Percentiles rank a stretch among this genome's conserved stretches.
Conservation (phyloP, 2,113 vertebrate species). For the Albula glossodonta region DNA sequence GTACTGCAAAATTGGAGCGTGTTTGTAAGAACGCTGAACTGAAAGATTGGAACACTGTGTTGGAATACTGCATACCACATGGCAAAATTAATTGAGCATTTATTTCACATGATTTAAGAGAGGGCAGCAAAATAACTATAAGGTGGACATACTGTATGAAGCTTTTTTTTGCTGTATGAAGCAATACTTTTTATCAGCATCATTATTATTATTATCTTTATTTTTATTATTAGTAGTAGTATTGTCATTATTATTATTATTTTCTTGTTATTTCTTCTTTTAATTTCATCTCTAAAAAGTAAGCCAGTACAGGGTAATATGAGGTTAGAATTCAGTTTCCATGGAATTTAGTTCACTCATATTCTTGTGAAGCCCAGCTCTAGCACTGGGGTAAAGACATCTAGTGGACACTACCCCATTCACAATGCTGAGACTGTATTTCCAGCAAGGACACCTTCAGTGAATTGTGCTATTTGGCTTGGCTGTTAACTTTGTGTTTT, state of each 20-base stretch:
- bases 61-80: too few species aligned
- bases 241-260: too few species aligned
- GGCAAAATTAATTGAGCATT: too few species aligned
- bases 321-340: not conserved
- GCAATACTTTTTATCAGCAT: too few species aligned
- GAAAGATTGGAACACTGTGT: not conserved
- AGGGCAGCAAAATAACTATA: too few species aligned
- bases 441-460: constrained; percentile 23
- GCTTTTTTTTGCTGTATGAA: too few species aligned
- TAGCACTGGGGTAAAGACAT: not conserved
- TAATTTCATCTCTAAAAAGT: not conserved
- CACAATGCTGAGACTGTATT: constrained; percentile 12
- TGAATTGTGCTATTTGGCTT: constrained; percentile 1
- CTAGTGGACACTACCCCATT: not conserved
- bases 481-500: constrained; percentile 18
- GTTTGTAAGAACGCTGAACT: not conserved
- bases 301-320: not conserved
- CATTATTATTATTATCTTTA: too few species aligned
- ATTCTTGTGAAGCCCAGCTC: not conserved
- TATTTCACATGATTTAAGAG: too few species aligned
- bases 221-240: too few species aligned
- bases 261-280: not conserved
- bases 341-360: not conserved
- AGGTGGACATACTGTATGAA: too few species aligned
- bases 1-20: not conserved